Evolutionary conservation across 2,888 invertebrate genomes (phyloP).

Genomic region (Caenorhabditis japonica): DNA sequence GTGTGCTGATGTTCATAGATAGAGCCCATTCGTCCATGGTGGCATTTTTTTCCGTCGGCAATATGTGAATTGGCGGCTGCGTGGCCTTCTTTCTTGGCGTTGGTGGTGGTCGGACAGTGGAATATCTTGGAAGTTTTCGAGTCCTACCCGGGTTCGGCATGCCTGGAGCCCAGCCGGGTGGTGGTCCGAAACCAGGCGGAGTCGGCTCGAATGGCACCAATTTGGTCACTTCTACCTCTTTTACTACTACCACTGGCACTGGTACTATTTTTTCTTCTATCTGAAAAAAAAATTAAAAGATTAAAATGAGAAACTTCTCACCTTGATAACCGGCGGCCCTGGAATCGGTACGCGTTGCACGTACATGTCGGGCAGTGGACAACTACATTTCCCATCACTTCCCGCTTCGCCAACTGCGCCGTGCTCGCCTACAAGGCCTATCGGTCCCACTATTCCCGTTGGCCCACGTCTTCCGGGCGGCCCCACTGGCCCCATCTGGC

Average conservation of each 20-base stretch:
- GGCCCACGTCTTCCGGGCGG: slow-evolving; percentile 69
- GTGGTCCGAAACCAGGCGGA: slow-evolving; percentile 76
- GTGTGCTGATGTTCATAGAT: slow-evolving; percentile 67
- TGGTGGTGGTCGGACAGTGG: slow-evolving; percentile 52
- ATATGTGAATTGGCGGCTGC: slow-evolving; percentile 39
- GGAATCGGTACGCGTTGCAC: slow-evolving; percentile 74
- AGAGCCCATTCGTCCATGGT: slow-evolving; percentile 57
- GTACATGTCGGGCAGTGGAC: slow-evolving; percentile 75
- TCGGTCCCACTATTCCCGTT: slow-evolving; percentile 67
- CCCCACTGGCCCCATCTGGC: slow-evolving; percentile 60
- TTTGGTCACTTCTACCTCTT: slow-evolving; percentile 73
- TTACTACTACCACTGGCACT: slow-evolving; percentile 76
- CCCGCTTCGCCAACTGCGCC: slow-evolving; percentile 70
- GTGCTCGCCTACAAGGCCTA: slow-evolving; percentile 68
- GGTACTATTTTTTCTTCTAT: slow-evolving; percentile 75
- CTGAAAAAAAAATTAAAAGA: slow-evolving; percentile 28
- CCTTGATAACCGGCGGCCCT: slow-evolving; percentile 75
- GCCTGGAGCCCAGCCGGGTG: slow-evolving; percentile 73
- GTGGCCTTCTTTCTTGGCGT: slow-evolving; percentile 52
- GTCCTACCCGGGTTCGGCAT: slow-evolving; percentile 73
- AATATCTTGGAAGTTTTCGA: slow-evolving; percentile 62
- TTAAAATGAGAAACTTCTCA: slow-evolving; percentile 30
- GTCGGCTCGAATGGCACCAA: slow-evolving; percentile 77
- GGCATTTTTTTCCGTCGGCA: slow-evolving; percentile 61
- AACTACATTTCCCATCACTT: slow-evolving; percentile 70